Evolutionary conservation across 2,888 invertebrate species (phyloP), one percentile per base, ranked within the genome.

Genomic region (Agrochola lychnidis): DNA sequence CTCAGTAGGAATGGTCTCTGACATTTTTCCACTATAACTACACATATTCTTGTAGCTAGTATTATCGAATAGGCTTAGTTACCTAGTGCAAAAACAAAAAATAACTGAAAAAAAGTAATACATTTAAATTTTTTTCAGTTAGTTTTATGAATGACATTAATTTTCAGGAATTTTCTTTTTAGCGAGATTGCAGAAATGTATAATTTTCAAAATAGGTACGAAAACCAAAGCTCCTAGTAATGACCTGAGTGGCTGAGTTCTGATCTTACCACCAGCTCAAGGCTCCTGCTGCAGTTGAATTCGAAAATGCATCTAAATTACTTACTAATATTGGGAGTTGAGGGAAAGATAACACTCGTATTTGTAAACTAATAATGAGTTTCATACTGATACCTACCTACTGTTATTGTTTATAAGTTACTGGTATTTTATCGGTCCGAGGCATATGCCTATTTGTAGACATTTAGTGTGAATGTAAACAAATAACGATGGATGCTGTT

Each of bases 11-110:
- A 48, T 9, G 12, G 30, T 63, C 36, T 61, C 12, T 14, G 12
- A 48, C 22, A 72, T 77, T 69, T 76, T 78, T 51, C 16, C 10
- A 45, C 16, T 16, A 5, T 62, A 48, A 0, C 25, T 51, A 45
- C n/a, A 4, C 22, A 82, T 57, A 61, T 63, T 53, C 10, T 59
- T 22, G n/a, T 36, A 10, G 0, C 0, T 19, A 22, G 7, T 19
- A 30, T 25, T 19, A 0, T 16, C 14, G 22, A 3, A 51, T 7
- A 53, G 2, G 16, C 22, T 7, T 5, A 30, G 4, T 16, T 16
- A 36, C 1, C 5, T 19, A 40, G 22, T 57, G 30, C 42, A 56
- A 42, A 51, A 53, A 9, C 9, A 53, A 22, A 6, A 51, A 51
- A 19, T 7, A 22, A 53, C 9, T 9, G 10, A 56, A n/a, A n/a